Conservation (phyloP, 2,888 invertebrate genomes). For the Drosophila neonasuta region DNA sequence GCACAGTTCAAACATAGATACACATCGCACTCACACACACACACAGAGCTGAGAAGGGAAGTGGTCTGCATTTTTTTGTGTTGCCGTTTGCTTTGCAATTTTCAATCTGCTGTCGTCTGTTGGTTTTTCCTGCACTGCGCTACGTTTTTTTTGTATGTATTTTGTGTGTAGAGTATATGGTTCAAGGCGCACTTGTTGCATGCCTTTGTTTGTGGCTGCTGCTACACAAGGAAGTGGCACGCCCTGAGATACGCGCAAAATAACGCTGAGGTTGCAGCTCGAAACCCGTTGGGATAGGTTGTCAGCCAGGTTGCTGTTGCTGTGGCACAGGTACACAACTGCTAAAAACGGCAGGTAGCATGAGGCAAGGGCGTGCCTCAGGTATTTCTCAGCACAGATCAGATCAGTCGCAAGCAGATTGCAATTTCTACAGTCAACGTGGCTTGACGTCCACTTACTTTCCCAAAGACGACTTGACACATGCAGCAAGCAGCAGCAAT, state of each 20-base stretch:
- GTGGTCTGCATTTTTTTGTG: conserved; percentile 28
- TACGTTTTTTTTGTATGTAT: background rate
- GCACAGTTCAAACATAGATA: conserved; percentile 36
- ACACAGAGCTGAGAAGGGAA: conserved; percentile 17
- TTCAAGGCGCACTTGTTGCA: conserved; percentile 72
- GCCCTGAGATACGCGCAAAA: conserved; percentile 36
- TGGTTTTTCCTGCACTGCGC: conserved; percentile 7
- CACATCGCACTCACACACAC: conserved; percentile 13
- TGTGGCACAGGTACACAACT: conserved; percentile 3
- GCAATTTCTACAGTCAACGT: conserved; percentile 62
- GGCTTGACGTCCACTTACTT: conserved; percentile 55
- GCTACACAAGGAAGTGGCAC: conserved; percentile 53
- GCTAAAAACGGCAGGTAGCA: conserved; percentile 15
- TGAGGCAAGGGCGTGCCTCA: conserved; percentile 57
- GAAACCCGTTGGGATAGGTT: conserved; percentile 76
- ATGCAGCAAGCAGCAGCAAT: background rate
- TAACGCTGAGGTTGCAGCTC: conserved; percentile 46
- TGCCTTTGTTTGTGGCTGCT: conserved; percentile 34
- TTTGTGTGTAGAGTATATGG: conserved; percentile 33
- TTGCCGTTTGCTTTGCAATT: conserved; percentile 39
- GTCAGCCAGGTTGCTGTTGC: conserved; percentile 37
- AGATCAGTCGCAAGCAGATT: conserved; percentile 56
- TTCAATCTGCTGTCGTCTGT: conserved; percentile 41
- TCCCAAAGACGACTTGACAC: conserved; percentile 49
- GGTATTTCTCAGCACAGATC: conserved; percentile 45